Evolutionary conservation across 2,797 vertebrate species (phyloP), one percentile per base, ranked within the genome.

Genomic region (Phoebastria nigripes): DNA sequence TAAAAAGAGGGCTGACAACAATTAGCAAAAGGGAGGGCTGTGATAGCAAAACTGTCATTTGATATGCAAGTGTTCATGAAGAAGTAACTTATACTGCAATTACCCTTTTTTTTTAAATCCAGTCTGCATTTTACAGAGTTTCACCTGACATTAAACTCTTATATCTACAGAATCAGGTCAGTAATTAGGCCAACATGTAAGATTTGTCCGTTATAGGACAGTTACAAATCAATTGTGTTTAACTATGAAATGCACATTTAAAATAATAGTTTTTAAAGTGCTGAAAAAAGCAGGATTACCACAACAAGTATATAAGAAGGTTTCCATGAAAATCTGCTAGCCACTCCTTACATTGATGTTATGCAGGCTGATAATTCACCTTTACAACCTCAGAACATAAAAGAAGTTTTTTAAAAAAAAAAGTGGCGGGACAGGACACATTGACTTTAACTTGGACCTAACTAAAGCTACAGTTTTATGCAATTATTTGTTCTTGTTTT

Each of bases 121-220:
- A n/a, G 9, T 25, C 58, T 69, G 18, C n/a, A 24, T 85, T 79
- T 87, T 72, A 31, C 16, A 52, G 46, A 25, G 31, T 59, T 82
- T 62, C n/a, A 44, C 59, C 70, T 84, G 62, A 41, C 35, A 12
- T 81, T 89, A 51, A 94, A 78, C 25, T 77, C 58, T 24, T 61
- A 41, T 8, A 39, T 42, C 69, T 82, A 12, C 46, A 73, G 81
- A 96, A 95, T 82, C 70, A 70, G 93, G 88, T 97, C 92, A 96
- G 28, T 87, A 96, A 96, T 93, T 84, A 96, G 95, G 93, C n/a
- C 90, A 89, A 42, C 3, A 0, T 39, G 49, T 42, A 70, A 87
- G 80, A 76, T 66, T 44, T 46, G 3, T 76, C 73, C 24, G 33
- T 74, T 92, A 37, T 1, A 89, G 70, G 20, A 49, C 39, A 49